Base-by-base conservation (phyloP, 2,888 invertebrate genomes). In the Cenopis cana region DNA sequence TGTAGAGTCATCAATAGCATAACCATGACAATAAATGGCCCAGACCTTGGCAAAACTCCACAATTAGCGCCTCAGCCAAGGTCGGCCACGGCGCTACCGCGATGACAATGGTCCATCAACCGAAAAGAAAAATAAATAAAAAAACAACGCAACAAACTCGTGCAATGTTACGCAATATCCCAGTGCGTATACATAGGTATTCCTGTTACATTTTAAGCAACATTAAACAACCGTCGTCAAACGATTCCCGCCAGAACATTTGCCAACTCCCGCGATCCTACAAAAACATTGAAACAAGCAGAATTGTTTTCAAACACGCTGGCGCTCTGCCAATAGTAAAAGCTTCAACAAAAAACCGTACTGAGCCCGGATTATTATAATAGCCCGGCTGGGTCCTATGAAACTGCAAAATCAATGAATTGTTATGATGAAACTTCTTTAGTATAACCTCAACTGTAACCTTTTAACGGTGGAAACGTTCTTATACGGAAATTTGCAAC, bases 1-100 rank as follows among this genome's bases (percentile, higher is more conserved):
- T 73, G 72, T 65, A 69, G 55, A 73, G 68, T 72, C 73, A 76
- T 78, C 72, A 78, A 77, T 76, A 79, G 72, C 76, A 75, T 77
- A 80, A 79, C 85, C 78, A 66, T 85, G 84, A 87, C 86, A 89
- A 85, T 85, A 85, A 60, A 87, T 78, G 84, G 69, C 88, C 87
- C 84, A 89, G 89, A 91, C 91, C 89, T 93, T 92, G 91, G 91
- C 91, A 93, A 85, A 82, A 85, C 87, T 89, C 91, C 90, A 91
- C 87, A 87, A 88, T 86, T 86, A 88, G 78, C 79, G 74, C 75
- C 72, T 78, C 75, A 76, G 75, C 74, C 80, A 81, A 82, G 75
- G 78, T 85, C 80, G 81, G 82, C 83, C 82, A 81, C 73, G 76
- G 14, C 36, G 17, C 68, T 18, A 49, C 33, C 20, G 20, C 60